Conservation (phyloP, 1,140 invertebrate species). For the Nylanderia fulva region DNA sequence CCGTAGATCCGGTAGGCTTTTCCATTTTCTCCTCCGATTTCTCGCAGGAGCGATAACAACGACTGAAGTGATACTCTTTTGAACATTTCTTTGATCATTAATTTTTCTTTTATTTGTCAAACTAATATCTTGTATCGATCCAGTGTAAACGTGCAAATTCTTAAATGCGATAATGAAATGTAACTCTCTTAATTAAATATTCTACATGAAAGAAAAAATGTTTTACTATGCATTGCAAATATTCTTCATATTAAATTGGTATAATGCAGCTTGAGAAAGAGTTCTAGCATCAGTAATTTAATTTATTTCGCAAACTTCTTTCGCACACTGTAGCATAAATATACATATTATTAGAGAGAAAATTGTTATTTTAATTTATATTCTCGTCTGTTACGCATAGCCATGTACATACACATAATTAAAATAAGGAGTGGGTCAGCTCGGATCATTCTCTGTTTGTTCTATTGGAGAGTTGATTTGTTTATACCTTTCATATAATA, state of each 20-base stretch:
- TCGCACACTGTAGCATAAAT: neutral
- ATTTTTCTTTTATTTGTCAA: neutral
- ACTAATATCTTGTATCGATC: neutral
- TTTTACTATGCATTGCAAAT: no score
- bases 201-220: neutral
- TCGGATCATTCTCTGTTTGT: neutral
- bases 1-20: conserved; percentile 45
- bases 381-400: neutral
- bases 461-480: neutral
- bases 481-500: neutral
- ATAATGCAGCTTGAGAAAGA: neutral
- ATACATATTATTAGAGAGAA: neutral
- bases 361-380: neutral
- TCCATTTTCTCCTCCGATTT: conserved; percentile 26
- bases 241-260: neutral
- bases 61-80: neutral
- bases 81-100: neutral
- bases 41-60: neutral
- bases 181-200: neutral
- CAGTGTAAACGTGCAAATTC: neutral
- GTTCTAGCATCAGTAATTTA: neutral
- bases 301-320: neutral
- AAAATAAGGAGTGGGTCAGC: neutral
- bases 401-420: neutral
- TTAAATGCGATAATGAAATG: neutral